Evolutionary conservation across 2,888 invertebrate genomes (phyloP).

Genomic region (Tryphoninae sp.): DNA sequence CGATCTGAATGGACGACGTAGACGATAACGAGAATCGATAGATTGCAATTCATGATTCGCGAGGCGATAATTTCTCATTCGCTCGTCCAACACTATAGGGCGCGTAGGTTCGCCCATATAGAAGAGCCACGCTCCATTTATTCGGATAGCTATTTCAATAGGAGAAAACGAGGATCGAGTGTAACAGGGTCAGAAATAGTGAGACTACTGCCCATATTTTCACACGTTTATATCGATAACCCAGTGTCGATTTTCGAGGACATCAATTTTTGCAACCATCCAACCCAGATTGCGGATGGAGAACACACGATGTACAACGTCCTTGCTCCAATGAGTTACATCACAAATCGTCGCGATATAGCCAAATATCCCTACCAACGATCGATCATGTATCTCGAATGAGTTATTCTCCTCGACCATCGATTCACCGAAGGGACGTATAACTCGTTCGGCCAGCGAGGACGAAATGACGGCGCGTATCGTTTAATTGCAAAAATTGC

Average conservation of each 20-base stretch:
- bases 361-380: no score
- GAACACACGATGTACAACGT: no score
- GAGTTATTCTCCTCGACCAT: no score
- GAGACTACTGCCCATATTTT: neutral
- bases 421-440: no score
- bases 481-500: no score
- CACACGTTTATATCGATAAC: neutral
- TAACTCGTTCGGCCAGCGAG: no score
- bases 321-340: no score
- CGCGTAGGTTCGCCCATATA: neutral
- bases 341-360: no score
- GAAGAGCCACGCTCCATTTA: neutral
- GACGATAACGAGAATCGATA: conserved; percentile 25
- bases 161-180: neutral
- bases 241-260: neutral
- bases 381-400: no score
- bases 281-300: no score
- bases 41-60: conserved; percentile 12
- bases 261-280: neutral
- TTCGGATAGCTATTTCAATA: neutral
- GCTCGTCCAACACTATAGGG: neutral
- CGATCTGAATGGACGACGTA: neutral
- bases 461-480: no score
- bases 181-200: neutral
- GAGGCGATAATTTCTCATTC: neutral